phyloP scores from a whole-genome alignment of 2,888 invertebrate genomes.

The Ernsta delagoae region DNA sequence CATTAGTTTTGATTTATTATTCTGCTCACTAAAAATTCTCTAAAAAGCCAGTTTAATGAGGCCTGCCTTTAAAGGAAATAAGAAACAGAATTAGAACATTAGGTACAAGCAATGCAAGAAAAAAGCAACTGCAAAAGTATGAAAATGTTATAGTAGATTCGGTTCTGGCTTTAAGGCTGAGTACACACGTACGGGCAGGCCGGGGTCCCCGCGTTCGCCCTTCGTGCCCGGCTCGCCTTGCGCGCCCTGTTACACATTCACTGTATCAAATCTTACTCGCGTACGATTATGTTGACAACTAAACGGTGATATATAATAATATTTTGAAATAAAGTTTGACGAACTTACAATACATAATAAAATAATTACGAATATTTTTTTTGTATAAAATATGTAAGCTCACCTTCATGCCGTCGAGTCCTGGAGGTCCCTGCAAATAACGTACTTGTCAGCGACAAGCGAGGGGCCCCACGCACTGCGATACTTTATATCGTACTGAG shows the following conservation, averaged over 20 bases:
- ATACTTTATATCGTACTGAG: constrained; percentile 5
- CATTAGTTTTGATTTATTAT: constrained; percentile 10
- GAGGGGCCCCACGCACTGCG: background rate
- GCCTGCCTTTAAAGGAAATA: no score
- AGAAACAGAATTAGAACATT: no score
- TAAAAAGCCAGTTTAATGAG: no score
- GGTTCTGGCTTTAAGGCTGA: no score
- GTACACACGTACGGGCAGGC: constrained; percentile 90
- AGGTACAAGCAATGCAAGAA: no score
- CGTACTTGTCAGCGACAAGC: constrained; percentile 54
- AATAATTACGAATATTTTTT: background rate
- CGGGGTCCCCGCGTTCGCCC: constrained; percentile 97
- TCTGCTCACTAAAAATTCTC: background rate
- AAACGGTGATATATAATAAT: no score
- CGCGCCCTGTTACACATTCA: constrained; percentile 87
- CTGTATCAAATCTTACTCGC: background rate
- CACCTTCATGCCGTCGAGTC: constrained; percentile 98
- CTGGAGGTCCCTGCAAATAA: constrained; percentile 94
- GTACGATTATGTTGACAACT: background rate
- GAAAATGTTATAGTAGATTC: no score
- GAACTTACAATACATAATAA: no score
- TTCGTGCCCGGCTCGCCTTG: constrained; percentile 96
- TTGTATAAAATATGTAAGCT: constrained; percentile 62
- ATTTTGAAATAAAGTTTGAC: no score
- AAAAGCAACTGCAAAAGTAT: background rate